Percentiles rank a stretch among this genome's conserved stretches.
These are phyloP conservation scores for Apis cerana DNA, from an alignment of 1,140 invertebrate species.

Conservation along the genomic window DNA sequence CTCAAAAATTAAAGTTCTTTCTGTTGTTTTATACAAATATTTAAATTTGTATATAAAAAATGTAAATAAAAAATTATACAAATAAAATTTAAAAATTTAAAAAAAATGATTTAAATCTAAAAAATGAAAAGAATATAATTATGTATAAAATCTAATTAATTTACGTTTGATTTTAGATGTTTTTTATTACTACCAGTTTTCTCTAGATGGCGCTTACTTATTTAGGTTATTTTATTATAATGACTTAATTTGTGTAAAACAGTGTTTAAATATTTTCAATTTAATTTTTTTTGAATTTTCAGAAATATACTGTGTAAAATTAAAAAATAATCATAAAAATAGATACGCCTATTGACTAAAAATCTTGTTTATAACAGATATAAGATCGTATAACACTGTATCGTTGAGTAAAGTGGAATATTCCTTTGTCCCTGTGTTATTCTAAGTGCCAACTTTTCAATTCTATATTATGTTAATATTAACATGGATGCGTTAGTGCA, in stretches of 20 bases:
- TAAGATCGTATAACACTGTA: too few relatives aligned
- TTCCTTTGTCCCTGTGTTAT: too few relatives aligned
- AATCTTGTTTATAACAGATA: too few relatives aligned
- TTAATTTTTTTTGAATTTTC: background rate
- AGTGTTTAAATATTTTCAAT: background rate
- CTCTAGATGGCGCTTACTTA: background rate
- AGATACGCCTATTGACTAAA: too few relatives aligned
- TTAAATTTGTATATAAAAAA: background rate
- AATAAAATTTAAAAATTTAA: too few relatives aligned
- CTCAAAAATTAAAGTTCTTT: background rate
- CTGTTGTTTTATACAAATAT: background rate
- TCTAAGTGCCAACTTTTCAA: too few relatives aligned
- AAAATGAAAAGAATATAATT: too few relatives aligned
- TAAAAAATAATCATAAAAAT: too few relatives aligned
- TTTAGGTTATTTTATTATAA: background rate
- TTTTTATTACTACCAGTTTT: background rate
- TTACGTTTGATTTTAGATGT: background rate
- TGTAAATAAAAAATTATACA: background rate
- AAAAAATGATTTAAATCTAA: too few relatives aligned
- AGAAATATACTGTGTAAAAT: background rate
- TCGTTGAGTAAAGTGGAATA: too few relatives aligned
- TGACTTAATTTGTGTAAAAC: background rate
- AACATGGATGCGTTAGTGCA: conserved; percentile 62
- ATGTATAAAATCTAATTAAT: background rate
- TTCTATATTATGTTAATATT: background rate